Evolutionary conservation across 2,888 invertebrate genomes (phyloP).

Genomic region (Athalia cordata): DNA sequence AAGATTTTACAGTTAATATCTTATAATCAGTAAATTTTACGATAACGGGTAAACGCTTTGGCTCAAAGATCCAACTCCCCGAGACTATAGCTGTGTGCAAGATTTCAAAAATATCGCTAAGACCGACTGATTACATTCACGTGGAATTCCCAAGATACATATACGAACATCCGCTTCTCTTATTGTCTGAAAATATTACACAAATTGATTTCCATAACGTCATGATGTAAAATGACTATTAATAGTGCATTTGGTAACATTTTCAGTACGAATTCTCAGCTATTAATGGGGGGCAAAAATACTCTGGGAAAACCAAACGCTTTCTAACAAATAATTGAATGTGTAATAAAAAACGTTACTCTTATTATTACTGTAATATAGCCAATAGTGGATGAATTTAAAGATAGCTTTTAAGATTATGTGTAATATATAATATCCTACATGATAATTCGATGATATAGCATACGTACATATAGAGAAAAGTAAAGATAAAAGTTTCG

Average conservation of each 20-base stretch:
- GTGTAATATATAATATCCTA: background rate
- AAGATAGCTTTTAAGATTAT: constrained; percentile 5
- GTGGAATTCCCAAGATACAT: background rate
- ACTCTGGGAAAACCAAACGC: constrained; percentile 68
- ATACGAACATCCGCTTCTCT: constrained; percentile 26
- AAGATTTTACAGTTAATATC: too few relatives aligned
- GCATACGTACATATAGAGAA: background rate
- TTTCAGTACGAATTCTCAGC: constrained; percentile 53
- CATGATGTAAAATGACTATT: constrained; percentile 21
- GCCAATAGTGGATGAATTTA: constrained; percentile 31
- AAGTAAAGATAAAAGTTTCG: constrained; percentile 12
- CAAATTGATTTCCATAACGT: constrained; percentile 5
- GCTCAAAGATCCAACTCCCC: too few relatives aligned
- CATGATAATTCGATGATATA: constrained; percentile 14
- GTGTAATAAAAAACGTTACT: constrained; percentile 26
- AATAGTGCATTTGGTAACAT: constrained; percentile 46
- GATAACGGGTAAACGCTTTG: too few relatives aligned
- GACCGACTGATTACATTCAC: background rate
- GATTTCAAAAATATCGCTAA: too few relatives aligned
- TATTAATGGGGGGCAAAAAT: constrained; percentile 57
- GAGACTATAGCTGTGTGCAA: too few relatives aligned
- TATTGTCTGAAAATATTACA: constrained; percentile 22
- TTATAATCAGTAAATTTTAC: too few relatives aligned
- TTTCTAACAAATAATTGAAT: constrained; percentile 59
- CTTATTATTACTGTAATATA: background rate